Conservation (phyloP, 2,113 vertebrate species). For the Etia nguti region DNA sequence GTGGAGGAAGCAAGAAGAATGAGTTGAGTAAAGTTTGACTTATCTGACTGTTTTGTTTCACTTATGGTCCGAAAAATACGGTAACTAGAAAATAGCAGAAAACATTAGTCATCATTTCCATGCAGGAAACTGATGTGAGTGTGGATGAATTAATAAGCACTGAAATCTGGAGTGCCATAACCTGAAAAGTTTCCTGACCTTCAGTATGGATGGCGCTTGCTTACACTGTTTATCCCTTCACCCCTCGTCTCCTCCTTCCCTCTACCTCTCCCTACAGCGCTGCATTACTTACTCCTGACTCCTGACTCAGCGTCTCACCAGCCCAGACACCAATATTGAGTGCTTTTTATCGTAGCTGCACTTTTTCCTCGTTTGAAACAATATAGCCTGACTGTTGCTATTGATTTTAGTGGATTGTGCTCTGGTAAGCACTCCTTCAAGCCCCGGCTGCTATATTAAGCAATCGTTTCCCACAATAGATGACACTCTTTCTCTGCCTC, state of each 20-base stretch:
- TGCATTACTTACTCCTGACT: slow-evolving; percentile 61
- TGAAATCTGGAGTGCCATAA: not conserved
- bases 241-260: not conserved
- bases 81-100: not conserved
- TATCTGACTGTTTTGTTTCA: too few relatives aligned
- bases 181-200: slow-evolving; percentile 44
- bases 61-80: too few relatives aligned
- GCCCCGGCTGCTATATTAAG: slow-evolving; percentile 84
- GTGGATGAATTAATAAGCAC: not conserved
- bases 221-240: not conserved
- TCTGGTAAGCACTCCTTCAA: slow-evolving; percentile 77
- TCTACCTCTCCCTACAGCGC: slow-evolving; percentile 15
- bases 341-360: slow-evolving; percentile 71
- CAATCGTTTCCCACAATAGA: slow-evolving; percentile 84
- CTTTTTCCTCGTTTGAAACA: slow-evolving; percentile 74
- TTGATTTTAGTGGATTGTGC: slow-evolving; percentile 80
- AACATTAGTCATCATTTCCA: not conserved
- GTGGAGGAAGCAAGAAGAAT: too few relatives aligned
- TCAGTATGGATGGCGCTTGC: slow-evolving; percentile 43
- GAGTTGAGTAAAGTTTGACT: too few relatives aligned
- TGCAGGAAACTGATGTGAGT: not conserved
- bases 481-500: slow-evolving; percentile 81
- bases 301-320: slow-evolving; percentile 71
- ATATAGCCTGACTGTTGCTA: slow-evolving; percentile 76
- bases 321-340: slow-evolving; percentile 63